phyloP scores from a whole-genome alignment of 2,888 invertebrate genomes.

The Melieria picta region DNA sequence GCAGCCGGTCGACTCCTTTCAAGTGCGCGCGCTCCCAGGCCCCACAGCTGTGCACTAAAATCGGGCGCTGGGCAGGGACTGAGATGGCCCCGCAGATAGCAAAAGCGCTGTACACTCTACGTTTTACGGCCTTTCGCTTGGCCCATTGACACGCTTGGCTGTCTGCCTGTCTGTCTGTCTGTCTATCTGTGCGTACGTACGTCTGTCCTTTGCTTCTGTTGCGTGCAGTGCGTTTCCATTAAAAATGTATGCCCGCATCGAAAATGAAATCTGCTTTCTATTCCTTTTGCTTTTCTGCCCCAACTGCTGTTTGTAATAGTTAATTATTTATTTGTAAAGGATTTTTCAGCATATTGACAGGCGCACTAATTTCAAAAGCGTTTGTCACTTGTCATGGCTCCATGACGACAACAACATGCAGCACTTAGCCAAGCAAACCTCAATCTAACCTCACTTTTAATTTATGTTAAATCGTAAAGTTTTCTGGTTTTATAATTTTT shows the following conservation, averaged over 20 bases:
- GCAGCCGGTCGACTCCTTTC: background rate
- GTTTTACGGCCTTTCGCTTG: background rate
- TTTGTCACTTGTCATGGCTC: too few relatives aligned
- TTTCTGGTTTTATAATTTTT: too few relatives aligned
- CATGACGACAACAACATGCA: too few relatives aligned
- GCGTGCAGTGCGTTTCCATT: background rate
- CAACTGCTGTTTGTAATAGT: conserved; percentile 4
- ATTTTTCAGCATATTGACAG: conserved; percentile 5
- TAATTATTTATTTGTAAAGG: conserved; percentile 29
- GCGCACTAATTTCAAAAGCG: background rate
- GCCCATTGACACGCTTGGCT: background rate
- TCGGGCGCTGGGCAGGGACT: background rate
- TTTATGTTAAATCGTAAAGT: too few relatives aligned
- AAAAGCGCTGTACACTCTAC: background rate
- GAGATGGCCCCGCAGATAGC: background rate
- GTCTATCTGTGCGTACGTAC: too few relatives aligned
- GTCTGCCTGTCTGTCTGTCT: background rate
- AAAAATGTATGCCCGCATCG: background rate
- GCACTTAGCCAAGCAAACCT: too few relatives aligned
- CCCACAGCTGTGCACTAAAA: background rate
- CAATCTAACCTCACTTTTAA: too few relatives aligned
- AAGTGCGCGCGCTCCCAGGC: background rate
- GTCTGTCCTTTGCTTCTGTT: too few relatives aligned
- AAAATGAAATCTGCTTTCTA: too few relatives aligned
- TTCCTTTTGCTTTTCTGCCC: too few relatives aligned